A percentile compares a stretch with the other conserved stretches of the same genome.
These are phyloP conservation scores for Falco cherrug DNA, from an alignment of 2,797 vertebrate species.

Conservation along the genomic window DNA sequence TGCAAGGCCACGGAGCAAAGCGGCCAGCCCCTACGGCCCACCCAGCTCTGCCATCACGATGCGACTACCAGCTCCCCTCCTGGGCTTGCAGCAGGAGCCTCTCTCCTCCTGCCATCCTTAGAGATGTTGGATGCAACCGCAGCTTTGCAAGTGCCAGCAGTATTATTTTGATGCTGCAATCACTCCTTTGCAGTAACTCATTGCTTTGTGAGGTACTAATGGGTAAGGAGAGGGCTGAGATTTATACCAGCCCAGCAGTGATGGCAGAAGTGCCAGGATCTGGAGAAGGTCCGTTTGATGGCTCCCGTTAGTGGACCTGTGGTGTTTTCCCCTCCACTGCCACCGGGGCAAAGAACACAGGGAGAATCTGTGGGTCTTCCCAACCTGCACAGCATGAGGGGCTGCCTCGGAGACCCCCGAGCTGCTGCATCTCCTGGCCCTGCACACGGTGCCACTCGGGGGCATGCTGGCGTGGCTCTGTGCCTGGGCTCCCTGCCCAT, in stretches of 20 bases:
- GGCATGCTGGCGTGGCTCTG: rapidly evolving
- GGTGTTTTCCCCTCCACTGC: not conserved
- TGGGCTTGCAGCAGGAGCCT: not conserved
- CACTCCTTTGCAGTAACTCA: not conserved
- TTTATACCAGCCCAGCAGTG: not conserved
- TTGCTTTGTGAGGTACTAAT: not conserved
- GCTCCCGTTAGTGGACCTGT: not conserved
- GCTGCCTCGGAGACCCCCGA: not conserved
- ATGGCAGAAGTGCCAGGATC: not conserved
- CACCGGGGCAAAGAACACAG: not conserved
- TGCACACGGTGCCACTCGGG: rapidly evolving
- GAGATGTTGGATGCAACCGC: not conserved
- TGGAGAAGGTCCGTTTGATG: not conserved
- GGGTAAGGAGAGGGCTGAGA: not conserved
- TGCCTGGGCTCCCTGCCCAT: not conserved
- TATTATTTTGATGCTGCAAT: not conserved
- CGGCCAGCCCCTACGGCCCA: not conserved
- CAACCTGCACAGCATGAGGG: not conserved
- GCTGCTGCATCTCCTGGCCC: not conserved
- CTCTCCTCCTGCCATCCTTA: not conserved
- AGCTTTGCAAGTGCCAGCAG: not conserved
- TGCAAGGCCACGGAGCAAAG: not conserved
- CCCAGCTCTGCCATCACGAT: not conserved
- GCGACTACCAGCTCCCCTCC: not conserved
- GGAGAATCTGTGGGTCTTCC: not conserved